These are phyloP conservation scores for Bos indicus DNA, from an alignment of 2,113 vertebrate species.

Conservation along the genomic window DNA sequence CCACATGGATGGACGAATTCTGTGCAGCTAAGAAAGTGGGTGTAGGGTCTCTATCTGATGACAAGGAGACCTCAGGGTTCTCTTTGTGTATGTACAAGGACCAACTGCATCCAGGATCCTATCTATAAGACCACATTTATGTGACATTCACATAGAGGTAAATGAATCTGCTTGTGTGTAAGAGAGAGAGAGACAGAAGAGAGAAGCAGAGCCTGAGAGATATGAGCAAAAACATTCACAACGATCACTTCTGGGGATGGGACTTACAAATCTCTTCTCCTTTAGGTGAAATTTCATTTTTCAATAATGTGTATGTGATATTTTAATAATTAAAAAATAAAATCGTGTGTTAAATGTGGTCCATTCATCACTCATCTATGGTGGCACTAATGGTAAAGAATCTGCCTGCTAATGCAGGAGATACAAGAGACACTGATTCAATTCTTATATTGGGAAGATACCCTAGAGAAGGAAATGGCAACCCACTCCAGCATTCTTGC, in stretches of 20 bases:
- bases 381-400: neutral
- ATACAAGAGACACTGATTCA: neutral
- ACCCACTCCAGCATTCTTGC: neutral
- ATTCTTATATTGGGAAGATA: neutral
- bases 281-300: neutral
- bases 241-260: neutral
- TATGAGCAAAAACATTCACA: neutral
- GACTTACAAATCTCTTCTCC: neutral
- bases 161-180: neutral
- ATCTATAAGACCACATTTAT: neutral
- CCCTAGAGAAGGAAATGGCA: neutral
- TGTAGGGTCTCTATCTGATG: neutral
- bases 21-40: neutral
- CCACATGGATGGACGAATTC: neutral
- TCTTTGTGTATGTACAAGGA: neutral
- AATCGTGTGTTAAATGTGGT: neutral
- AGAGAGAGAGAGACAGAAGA: neutral
- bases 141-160: neutral
- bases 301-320: neutral
- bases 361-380: neutral
- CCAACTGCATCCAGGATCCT: neutral
- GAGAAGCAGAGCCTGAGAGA: neutral
- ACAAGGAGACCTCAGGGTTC: neutral
- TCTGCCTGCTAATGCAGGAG: neutral
- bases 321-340: neutral